Base-by-base conservation (phyloP, 2,113 vertebrate genomes). In the Nannobrachium achirus region DNA sequence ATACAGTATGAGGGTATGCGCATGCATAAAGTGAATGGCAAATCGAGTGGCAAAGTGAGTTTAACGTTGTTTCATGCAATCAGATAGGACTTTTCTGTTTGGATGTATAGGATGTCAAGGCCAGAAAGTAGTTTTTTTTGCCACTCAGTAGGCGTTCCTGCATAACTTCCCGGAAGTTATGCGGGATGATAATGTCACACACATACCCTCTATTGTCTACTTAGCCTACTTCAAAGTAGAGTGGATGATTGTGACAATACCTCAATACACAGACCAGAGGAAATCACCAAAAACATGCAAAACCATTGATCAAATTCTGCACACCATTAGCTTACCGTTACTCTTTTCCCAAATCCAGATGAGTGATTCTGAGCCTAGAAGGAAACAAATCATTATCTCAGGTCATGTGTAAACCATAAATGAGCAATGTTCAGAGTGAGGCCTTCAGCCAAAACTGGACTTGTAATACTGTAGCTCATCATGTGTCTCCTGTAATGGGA, bases 301-400 rank as follows among this genome's bases (percentile, higher is more conserved):
- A 14, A 59, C 5, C 4, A 39, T 9, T 48, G 45, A 1, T 48
- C 2, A 56, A 13, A 1, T 20, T 9, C 0, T 4, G 4, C 4
- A 9, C 41, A 53, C 40, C 16, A 19, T 52, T 6, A 15, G 8
- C 80, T 84, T 87, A 93, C 92, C 90, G 88, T 88, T 1, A 10
- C 50, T 65, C 39, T 84, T 75, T 78, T 91, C 42, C 66, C 81
- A 62, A 77, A 33, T 49, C 83, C 57, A 80, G 51, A 64, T 25
- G 74, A 25, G 6, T 6, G 59, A 59, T 75, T 60, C 63, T 67
- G 80, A 25, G 50, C 84, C 92, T 93, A 53, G 1, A 66, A 10
- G 49, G 53, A 79, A 78, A 50, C 11, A 77, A n/a, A 52, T 44
- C 56, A 50, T 6, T 16, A 63, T 40, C 61, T 40, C 33, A 63